Percentiles rank a stretch among this genome's conserved stretches.
These are phyloP conservation scores for Formica selysi DNA, from an alignment of 1,140 invertebrate genomes.

Conservation along the genomic window DNA sequence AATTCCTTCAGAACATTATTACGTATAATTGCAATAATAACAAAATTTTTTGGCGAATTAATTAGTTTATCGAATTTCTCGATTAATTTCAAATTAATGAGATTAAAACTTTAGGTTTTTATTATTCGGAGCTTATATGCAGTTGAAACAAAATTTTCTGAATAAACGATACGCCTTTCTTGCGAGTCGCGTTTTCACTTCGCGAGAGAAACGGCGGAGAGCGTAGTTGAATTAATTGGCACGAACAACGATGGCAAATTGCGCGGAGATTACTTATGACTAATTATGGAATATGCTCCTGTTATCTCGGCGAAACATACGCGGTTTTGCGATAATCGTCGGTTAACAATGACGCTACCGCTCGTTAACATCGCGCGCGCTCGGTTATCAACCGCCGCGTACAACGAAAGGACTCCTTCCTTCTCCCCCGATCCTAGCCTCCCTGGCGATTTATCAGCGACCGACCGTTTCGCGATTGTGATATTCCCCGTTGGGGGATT, in stretches of 20 bases:
- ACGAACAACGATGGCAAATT: conserved; percentile 47
- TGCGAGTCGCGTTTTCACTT: background rate
- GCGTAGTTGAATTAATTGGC: conserved; percentile 38
- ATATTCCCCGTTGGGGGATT: conserved; percentile 46
- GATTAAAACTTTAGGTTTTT: no score
- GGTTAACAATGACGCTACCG: conserved; percentile 76
- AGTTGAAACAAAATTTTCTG: background rate
- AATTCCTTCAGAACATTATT: no score
- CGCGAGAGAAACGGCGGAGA: background rate
- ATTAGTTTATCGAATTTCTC: background rate
- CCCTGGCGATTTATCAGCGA: conserved; percentile 26
- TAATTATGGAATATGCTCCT: conserved; percentile 74
- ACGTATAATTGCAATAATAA: no score
- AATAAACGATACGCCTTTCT: background rate
- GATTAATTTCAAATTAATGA: background rate
- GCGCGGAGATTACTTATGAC: conserved; percentile 53
- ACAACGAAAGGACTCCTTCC: conserved; percentile 18
- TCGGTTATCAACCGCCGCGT: conserved; percentile 51
- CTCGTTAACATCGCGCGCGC: conserved; percentile 68
- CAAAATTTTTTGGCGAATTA: no score
- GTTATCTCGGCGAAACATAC: conserved; percentile 81
- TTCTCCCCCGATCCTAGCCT: background rate
- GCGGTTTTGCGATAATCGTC: conserved; percentile 82
- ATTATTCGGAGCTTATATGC: no score
- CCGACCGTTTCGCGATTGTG: conserved; percentile 34